Evolutionary conservation across 2,888 invertebrate genomes (phyloP).

Genomic region (Torymus tubicola): DNA sequence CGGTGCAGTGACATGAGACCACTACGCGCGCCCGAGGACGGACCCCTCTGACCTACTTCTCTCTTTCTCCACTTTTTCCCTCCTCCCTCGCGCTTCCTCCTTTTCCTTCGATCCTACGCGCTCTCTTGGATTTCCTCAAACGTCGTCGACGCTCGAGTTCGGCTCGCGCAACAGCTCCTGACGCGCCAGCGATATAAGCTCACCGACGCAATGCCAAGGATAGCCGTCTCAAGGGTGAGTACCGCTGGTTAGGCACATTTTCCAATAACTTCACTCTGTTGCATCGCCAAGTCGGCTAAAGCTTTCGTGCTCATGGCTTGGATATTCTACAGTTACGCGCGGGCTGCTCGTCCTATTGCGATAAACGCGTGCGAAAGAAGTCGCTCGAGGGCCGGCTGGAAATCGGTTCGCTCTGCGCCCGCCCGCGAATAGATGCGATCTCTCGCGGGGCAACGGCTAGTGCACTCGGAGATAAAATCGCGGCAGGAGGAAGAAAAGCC

Average conservation of each 20-base stretch:
- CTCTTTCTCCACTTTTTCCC: neutral
- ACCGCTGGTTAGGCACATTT: too few relatives aligned
- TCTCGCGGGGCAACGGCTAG: too few relatives aligned
- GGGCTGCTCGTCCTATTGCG: too few relatives aligned
- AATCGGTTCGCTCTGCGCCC: neutral
- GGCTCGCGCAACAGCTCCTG: too few relatives aligned
- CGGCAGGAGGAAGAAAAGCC: neutral
- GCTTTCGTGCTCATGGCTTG: too few relatives aligned
- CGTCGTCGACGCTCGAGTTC: too few relatives aligned
- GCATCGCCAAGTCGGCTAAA: too few relatives aligned
- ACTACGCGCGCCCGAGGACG: conserved; percentile 61
- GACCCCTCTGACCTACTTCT: conserved; percentile 60
- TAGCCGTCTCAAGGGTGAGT: conserved; percentile 46
- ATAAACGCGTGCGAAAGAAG: too few relatives aligned
- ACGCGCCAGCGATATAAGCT: too few relatives aligned
- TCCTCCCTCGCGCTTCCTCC: neutral
- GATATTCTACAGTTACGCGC: too few relatives aligned
- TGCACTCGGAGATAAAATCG: conserved; percentile 5
- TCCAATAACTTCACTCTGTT: too few relatives aligned
- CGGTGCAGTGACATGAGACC: conserved; percentile 73
- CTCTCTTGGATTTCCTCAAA: too few relatives aligned
- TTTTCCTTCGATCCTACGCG: neutral
- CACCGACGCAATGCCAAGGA: conserved; percentile 41
- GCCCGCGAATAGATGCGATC: neutral
- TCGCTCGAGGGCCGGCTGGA: neutral